These are phyloP conservation scores for Crotalus horridus DNA, from an alignment of 2,113 vertebrate species.

Conservation along the genomic window DNA sequence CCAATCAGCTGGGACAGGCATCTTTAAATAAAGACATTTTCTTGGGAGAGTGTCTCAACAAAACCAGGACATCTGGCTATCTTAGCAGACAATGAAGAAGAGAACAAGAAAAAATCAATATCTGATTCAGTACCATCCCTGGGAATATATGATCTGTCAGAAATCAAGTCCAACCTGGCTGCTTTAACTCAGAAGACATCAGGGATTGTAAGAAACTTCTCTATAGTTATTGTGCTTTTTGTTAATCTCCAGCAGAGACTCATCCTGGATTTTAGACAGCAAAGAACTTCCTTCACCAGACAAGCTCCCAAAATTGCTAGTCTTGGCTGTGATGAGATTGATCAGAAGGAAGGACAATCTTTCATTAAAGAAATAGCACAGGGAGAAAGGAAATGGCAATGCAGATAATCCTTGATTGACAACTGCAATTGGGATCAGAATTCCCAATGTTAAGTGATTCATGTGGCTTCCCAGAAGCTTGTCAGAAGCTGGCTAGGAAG, in stretches of 20 bases:
- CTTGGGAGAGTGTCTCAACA: not conserved
- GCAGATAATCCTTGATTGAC: not conserved
- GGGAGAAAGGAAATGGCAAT: not conserved
- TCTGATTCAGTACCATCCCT: not conserved
- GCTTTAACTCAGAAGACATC: not conserved
- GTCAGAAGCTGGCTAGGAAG: not conserved
- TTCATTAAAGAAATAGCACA: not conserved
- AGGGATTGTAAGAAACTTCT: not conserved
- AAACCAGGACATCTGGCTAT: not conserved
- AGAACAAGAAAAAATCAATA: not conserved
- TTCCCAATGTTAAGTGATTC: not conserved
- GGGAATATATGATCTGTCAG: not conserved
- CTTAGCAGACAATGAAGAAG: not conserved
- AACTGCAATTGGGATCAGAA: not conserved
- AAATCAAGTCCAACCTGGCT: not conserved
- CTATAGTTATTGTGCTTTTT: not conserved
- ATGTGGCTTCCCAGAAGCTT: not conserved
- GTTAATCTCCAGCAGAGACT: not conserved
- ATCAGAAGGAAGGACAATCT: not conserved
- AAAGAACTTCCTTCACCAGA: not conserved
- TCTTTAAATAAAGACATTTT: not conserved
- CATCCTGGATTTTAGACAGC: not conserved
- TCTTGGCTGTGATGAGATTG: not conserved
- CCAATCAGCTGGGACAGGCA: not conserved
- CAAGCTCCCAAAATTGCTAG: not conserved